Conservation (phyloP, 2,888 invertebrate species). For the Seira ritae region DNA sequence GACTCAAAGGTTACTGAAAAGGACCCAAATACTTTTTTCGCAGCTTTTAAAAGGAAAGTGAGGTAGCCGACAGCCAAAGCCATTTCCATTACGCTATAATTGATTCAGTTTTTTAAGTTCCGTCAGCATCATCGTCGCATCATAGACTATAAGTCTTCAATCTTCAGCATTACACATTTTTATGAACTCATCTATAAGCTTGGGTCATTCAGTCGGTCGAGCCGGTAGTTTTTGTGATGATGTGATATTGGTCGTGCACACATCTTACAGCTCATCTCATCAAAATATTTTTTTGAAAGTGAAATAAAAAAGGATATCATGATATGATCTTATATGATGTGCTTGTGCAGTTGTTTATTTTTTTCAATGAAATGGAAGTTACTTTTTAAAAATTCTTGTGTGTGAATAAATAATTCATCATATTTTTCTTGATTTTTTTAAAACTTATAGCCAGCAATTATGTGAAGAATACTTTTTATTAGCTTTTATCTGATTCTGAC, state of each 20-base stretch:
- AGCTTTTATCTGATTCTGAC: constrained; percentile 2
- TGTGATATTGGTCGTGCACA: too few relatives aligned
- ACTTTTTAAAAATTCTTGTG: background rate
- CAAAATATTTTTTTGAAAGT: constrained; percentile 56
- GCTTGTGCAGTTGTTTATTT: background rate
- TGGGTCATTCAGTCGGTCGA: constrained; percentile 19
- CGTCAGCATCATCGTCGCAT: too few relatives aligned
- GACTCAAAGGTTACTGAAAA: constrained; percentile 52
- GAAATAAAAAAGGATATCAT: constrained; percentile 38
- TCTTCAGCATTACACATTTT: background rate
- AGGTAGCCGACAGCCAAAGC: constrained; percentile 25
- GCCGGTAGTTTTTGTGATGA: constrained; percentile 39
- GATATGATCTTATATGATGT: background rate
- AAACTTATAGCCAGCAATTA: constrained; percentile 23
- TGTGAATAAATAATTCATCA: constrained; percentile 42
- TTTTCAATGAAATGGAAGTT: constrained; percentile 13
- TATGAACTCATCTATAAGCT: constrained; percentile 5
- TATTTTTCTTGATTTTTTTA: constrained; percentile 8
- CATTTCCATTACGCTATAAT: constrained; percentile 35
- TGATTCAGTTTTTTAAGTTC: constrained; percentile 19
- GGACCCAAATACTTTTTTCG: constrained; percentile 34
- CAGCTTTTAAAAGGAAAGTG: background rate
- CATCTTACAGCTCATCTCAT: too few relatives aligned
- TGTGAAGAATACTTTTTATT: constrained; percentile 31
- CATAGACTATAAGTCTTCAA: background rate